Evolutionary conservation across 2,888 invertebrate genomes (phyloP), one percentile per base, ranked within the genome.

Genomic region (Rugalucina vietnamica): DNA sequence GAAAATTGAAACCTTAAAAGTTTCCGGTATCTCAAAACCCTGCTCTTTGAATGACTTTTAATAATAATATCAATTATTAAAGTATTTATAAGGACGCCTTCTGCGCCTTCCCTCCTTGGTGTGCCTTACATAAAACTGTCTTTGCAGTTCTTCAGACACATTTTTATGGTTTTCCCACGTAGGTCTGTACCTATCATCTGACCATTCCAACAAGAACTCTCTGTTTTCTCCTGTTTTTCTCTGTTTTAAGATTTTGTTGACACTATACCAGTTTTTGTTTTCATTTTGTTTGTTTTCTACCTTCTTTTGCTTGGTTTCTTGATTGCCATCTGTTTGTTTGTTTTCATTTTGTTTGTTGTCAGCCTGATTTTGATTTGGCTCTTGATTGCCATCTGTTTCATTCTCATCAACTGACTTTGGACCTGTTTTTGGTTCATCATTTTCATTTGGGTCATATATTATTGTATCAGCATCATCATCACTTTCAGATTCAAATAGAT

Each of bases 191-290:
- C 50, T 69, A 0, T 1, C 1, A 49, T 75, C 57, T 4, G 65
- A 34, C 75, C 80, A 80, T 75, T 80, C 75, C 18, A 80, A 10
- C 34, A 80, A 50, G 49, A 27, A 80, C 21, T 80, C 27, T 50
- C 50, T 80, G 14, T 18, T 49, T 50, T 69, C 65, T 50, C 75
- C 69, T 70, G 36, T 60, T 24, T 70, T 27, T 36, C 75, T 80
- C 37, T 75, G 75, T 69, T 75, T 80, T 24, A 80, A 37, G 1
- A 80, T 75, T 29, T 37, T 65, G 36, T 80, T 75, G 29, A 50
- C 80, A 10, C 43, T 32, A 29, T 70, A 80, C 80, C 79, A 80
- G n/a, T 18, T 57, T 21, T 69, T 24, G 24, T n/a, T 10, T 12
- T 74, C 18, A 21, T 54, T 18, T 29, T 60, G 27, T 5, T 60